These are phyloP conservation scores for Andrena praecox DNA, from an alignment of 2,888 invertebrate genomes.

Conservation along the genomic window DNA sequence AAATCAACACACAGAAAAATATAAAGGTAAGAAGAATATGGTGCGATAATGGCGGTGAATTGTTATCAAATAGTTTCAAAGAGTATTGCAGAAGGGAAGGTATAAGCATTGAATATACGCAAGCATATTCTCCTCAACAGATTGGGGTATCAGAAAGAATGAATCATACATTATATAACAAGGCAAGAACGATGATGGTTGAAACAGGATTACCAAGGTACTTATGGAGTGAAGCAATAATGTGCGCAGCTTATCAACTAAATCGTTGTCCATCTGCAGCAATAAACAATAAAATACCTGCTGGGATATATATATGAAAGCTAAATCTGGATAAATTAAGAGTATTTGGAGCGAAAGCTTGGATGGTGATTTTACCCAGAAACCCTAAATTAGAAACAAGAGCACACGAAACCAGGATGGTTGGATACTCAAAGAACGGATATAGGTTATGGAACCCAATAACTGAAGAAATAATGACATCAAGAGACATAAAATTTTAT, in stretches of 20 bases:
- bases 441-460: conserved; percentile 3
- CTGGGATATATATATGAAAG: not conserved
- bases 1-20: not conserved
- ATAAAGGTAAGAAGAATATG: not conserved
- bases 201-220: not conserved
- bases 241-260: not conserved
- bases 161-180: not conserved
- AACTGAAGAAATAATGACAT: not conserved
- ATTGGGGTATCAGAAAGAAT: not conserved
- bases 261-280: conserved; percentile 5
- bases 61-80: not conserved
- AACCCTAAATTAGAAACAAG: not conserved
- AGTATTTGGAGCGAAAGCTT: not conserved
- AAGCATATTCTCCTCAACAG: not conserved
- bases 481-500: not conserved
- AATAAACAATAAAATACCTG: not conserved
- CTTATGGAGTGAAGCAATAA: not conserved
- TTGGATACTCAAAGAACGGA: not conserved
- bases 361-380: not conserved
- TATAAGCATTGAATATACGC: not conserved
- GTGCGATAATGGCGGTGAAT: not conserved
- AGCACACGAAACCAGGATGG: not conserved
- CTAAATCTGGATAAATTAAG: not conserved
- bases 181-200: not conserved
- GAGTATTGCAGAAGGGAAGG: not conserved